phyloP scores from a whole-genome alignment of 2,113 vertebrate species.

The Gopherus flavomarginatus region DNA sequence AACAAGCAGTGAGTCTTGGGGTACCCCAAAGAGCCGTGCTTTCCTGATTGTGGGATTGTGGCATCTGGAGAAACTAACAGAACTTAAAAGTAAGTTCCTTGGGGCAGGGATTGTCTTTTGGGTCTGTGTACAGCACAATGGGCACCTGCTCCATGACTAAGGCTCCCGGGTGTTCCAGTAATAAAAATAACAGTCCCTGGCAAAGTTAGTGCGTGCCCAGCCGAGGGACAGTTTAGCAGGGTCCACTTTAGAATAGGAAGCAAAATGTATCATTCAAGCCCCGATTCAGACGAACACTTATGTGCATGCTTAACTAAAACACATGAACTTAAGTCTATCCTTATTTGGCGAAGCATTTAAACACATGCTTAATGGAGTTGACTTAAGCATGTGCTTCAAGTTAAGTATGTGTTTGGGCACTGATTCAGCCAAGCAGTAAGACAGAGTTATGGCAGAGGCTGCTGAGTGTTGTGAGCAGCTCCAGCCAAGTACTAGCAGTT shows the following conservation, averaged over 20 bases:
- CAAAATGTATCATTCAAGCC: neutral
- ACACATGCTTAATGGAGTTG: neutral
- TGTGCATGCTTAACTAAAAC: neutral
- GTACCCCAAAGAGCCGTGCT: neutral
- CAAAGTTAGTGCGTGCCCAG: neutral
- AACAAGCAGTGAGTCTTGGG: neutral
- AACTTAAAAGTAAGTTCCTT: neutral
- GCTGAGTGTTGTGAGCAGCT: neutral
- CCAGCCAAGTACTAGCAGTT: neutral
- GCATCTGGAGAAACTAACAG: neutral
- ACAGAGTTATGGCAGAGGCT: neutral
- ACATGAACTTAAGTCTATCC: neutral
- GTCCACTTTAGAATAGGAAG: neutral
- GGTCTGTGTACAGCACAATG: neutral
- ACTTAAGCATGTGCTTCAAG: neutral
- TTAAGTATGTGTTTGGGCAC: neutral
- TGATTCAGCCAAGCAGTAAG: neutral
- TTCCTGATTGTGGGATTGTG: neutral
- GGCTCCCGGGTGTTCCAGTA: neutral
- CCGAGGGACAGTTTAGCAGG: fast-evolving
- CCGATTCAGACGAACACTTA: fast-evolving
- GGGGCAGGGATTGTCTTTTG: neutral
- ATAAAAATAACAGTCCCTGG: neutral
- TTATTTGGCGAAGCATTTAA: neutral
- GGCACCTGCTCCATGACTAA: neutral